Evolutionary conservation across 2,797 vertebrate genomes (phyloP).

Genomic region (Peromyscus melanophrys): DNA sequence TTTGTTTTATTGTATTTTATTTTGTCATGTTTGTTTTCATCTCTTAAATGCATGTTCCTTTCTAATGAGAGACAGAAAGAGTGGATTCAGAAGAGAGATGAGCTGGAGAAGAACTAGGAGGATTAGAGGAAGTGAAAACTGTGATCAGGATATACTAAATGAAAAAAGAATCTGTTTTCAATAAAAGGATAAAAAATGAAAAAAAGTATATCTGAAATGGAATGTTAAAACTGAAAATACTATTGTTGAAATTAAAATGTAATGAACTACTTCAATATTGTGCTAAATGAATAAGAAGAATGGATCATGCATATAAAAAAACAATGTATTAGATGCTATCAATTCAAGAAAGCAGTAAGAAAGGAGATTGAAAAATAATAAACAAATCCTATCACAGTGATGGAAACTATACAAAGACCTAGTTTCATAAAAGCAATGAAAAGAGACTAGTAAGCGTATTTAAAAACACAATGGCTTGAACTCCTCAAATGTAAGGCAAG

Average conservation of each 20-base stretch:
- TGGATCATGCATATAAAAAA: background rate
- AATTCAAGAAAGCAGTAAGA: background rate
- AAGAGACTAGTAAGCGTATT: background rate
- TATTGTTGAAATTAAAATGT: background rate
- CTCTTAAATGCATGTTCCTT: background rate
- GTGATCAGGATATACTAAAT: background rate
- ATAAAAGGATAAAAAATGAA: background rate
- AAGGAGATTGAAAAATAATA: background rate
- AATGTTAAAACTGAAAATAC: background rate
- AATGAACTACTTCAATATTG: background rate
- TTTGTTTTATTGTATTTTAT: background rate
- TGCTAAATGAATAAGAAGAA: background rate
- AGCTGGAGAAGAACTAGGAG: background rate
- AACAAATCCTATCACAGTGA: background rate
- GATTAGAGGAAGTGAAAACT: too few relatives aligned
- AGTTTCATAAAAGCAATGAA: background rate
- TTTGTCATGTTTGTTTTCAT: background rate
- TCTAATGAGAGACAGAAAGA: too few relatives aligned
- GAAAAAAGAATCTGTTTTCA: background rate
- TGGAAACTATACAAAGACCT: background rate
- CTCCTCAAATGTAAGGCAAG: background rate
- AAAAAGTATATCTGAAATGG: background rate
- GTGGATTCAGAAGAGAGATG: background rate
- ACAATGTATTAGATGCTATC: background rate
- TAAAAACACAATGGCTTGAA: background rate